Conservation (phyloP, 2,797 vertebrate species). For the Aselliscus stoliczkanus region DNA sequence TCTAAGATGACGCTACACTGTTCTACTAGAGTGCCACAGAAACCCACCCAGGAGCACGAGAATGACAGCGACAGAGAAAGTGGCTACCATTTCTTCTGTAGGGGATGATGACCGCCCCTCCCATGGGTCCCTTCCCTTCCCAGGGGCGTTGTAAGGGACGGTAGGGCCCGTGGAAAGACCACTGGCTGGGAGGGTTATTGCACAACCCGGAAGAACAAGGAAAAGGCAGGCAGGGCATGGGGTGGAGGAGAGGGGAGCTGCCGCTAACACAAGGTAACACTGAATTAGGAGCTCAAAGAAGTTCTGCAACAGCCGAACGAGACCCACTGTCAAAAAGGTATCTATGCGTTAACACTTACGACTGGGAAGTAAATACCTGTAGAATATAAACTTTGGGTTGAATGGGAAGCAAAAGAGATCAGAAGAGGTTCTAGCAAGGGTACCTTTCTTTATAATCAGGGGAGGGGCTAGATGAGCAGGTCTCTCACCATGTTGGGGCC, state of each 20-base stretch:
- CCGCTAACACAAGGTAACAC: neutral
- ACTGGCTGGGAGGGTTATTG: slow-evolving; percentile 66
- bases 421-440: neutral
- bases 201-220: slow-evolving; percentile 63
- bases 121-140: neutral
- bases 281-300: neutral
- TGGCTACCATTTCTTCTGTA: slow-evolving; percentile 2
- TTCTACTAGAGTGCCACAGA: slow-evolving; percentile 55
- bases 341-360: neutral
- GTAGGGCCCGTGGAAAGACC: slow-evolving; percentile 22
- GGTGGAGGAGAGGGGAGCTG: neutral
- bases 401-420: slow-evolving; percentile 3
- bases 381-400: neutral
- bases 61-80: slow-evolving; percentile 4
- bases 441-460: neutral
- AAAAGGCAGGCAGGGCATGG: neutral
- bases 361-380: neutral
- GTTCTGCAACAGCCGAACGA: neutral
- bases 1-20: slow-evolving; percentile 71
- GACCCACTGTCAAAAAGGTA: neutral
- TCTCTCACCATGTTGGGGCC: neutral
- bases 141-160: neutral
- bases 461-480: neutral
- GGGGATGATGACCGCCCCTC: slow-evolving; percentile 22
- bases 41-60: neutral